Base-by-base conservation (phyloP, 1,140 invertebrate species). In the Lamellibrachia luymesi region DNA sequence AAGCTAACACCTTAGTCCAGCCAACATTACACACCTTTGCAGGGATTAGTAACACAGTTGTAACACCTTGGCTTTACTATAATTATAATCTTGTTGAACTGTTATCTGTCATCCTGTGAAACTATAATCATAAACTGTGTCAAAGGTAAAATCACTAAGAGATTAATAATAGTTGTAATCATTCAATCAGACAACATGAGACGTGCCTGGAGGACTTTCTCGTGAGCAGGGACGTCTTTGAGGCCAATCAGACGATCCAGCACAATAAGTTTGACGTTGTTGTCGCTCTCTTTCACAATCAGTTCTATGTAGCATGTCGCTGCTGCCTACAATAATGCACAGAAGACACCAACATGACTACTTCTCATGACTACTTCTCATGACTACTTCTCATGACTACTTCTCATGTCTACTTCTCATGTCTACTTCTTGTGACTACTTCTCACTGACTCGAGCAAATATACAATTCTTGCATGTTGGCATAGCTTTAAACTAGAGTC, bases 191-290 rank as follows among this genome's bases (percentile, higher is more conserved):
- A 90, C 17, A n/a, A 90, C 80, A 64, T 56, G 25, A 92, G 10
- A 64, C 22, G 1, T 90, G 90, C 96, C 96, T 99, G 99, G 93
- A 99, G 97, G 0, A 99, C 98, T 95, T 98, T 97, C 96, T 99
- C 98, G 95, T 98, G 98, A 91, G 97, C 97, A 50, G 98, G 98
- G 95, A 97, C 97, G 49, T 97, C 96, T 93, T 95, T 96, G 95
- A 99, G 97, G 2, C 98, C 98, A 94, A 99, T 98, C 92, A 99
- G 97, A 91, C 99, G 97, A 96, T 99, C 99, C 93, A 99, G 97
- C 2, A 99, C 99, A 95, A 99, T 99, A 91, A 99, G 97, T 97
- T 99, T 99, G 0, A 99, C 99, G 97, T 99, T 99, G 96, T 99
- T 99, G 96, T 99, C 99, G 96, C 98, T 99, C 96, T 99, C 99